Conservation (phyloP, 2,113 vertebrate genomes). For the Alligator mississippiensis region DNA sequence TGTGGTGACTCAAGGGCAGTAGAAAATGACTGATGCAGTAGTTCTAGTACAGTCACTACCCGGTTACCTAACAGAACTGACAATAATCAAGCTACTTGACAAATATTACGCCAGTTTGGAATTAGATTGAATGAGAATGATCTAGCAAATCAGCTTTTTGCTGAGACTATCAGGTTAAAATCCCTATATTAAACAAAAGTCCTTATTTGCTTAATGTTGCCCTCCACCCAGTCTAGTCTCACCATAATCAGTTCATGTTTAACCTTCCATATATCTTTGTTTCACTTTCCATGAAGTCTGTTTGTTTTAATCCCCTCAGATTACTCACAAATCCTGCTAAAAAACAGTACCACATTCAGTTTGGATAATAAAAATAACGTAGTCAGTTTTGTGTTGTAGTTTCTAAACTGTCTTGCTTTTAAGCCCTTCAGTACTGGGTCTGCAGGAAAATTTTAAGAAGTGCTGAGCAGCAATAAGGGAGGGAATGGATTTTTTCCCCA, state of each 20-base stretch:
- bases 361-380: background rate
- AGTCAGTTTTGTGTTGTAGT: background rate
- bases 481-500: background rate
- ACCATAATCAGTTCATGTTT: background rate
- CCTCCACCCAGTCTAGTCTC: background rate
- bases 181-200: background rate
- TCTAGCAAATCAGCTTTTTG: background rate
- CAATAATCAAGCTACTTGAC: background rate
- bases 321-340: background rate
- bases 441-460: background rate
- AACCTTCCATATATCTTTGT: background rate
- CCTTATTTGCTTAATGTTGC: background rate
- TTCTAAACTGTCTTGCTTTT: background rate
- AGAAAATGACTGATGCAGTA: background rate
- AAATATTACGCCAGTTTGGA: constrained; percentile 22
- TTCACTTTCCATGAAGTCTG: background rate
- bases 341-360: background rate
- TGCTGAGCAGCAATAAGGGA: background rate
- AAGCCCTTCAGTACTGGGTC: background rate
- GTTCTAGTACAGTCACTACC: background rate
- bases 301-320: background rate
- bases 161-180: background rate
- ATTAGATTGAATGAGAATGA: constrained; percentile 3
- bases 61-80: constrained; percentile 3
- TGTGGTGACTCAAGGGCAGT: background rate